Evolutionary conservation across 2,113 vertebrate genomes (phyloP).

Genomic region (Eira barbara): DNA sequence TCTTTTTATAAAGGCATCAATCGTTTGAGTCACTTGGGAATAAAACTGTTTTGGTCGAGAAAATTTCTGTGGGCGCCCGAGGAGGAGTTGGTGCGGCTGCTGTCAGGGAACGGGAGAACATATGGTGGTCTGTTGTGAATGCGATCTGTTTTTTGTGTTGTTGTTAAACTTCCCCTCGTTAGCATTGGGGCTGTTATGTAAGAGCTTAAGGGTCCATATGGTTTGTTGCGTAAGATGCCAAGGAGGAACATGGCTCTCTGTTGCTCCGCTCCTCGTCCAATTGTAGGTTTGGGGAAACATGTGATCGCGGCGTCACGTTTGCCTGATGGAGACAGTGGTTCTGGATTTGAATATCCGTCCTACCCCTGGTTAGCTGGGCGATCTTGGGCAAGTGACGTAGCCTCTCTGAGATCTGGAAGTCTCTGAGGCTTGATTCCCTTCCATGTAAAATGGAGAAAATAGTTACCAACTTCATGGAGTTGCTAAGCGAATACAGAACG

Average conservation of each 20-base stretch:
- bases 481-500: not conserved
- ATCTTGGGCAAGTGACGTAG: not conserved
- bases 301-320: not conserved
- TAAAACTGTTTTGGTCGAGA: constrained; percentile 67
- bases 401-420: not conserved
- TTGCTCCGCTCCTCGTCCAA: constrained; percentile 27
- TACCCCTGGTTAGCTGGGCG: not conserved
- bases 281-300: constrained; percentile 40
- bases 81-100: constrained; percentile 66
- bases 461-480: not conserved
- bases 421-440: not conserved
- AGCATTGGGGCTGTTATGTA: constrained; percentile 66
- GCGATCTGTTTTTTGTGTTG: constrained; percentile 73
- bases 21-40: constrained; percentile 62
- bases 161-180: constrained; percentile 77
- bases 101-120: constrained; percentile 69
- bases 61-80: constrained; percentile 60
- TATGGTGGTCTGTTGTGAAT: constrained; percentile 76
- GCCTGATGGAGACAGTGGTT: not conserved
- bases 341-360: not conserved
- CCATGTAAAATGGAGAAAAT: not conserved
- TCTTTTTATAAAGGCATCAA: constrained; percentile 60
- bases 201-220: constrained; percentile 74
- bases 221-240: constrained; percentile 71
- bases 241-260: constrained; percentile 47